phyloP scores from a whole-genome alignment of 1,140 invertebrate species.

The Drosophila teissieri region DNA sequence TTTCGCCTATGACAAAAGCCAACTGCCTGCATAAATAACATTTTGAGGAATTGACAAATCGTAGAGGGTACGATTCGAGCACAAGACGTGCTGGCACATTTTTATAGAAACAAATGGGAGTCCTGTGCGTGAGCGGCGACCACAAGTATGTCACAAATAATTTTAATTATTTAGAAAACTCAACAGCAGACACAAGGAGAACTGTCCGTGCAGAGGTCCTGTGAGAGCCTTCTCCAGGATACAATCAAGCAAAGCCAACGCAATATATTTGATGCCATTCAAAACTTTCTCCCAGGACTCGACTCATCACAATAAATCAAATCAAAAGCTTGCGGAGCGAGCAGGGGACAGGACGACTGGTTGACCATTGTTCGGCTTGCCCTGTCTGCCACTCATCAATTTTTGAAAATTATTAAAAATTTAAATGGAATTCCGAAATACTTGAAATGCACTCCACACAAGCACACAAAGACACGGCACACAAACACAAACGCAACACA shows the following conservation, averaged over 20 bases:
- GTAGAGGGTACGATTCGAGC: slow-evolving; percentile 23
- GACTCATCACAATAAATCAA: slow-evolving; percentile 71
- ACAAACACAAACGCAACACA: no score
- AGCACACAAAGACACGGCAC: no score
- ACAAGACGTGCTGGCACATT: not conserved
- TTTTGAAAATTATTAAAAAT: slow-evolving; percentile 82
- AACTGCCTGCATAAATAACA: slow-evolving; percentile 46
- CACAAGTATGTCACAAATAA: slow-evolving; percentile 63
- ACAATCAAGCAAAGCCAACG: slow-evolving; percentile 15
- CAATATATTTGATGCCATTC: slow-evolving; percentile 47
- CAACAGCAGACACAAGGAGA: slow-evolving; percentile 38
- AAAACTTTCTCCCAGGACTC: slow-evolving; percentile 37
- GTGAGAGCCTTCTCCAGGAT: slow-evolving; percentile 10
- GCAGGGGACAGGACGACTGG: not conserved
- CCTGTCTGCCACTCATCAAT: slow-evolving; percentile 74
- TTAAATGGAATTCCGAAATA: slow-evolving; percentile 82
- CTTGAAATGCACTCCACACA: slow-evolving; percentile 65
- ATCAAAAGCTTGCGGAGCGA: slow-evolving; percentile 47
- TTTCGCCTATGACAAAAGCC: slow-evolving; percentile 39
- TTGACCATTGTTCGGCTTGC: slow-evolving; percentile 29
- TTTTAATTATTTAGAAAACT: slow-evolving; percentile 65
- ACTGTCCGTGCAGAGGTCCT: slow-evolving; percentile 9
- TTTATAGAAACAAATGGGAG: not conserved
- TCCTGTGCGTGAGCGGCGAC: slow-evolving; percentile 9
- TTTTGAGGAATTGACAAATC: slow-evolving; percentile 60